phyloP scores from a whole-genome alignment of 2,888 invertebrate species.

The Lutraria lutraria region DNA sequence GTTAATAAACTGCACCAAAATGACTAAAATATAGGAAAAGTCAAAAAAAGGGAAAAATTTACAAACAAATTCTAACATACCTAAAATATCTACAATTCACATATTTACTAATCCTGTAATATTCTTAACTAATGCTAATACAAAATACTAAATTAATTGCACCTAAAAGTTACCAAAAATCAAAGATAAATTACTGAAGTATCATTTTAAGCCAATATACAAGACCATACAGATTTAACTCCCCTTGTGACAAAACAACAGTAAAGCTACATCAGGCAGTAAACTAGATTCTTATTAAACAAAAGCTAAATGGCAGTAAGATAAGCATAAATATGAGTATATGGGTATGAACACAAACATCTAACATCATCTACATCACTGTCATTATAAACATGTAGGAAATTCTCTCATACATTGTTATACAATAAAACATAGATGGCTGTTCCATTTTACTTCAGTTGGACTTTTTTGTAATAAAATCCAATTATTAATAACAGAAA shows the following conservation, averaged over 20 bases:
- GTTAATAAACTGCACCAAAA: background rate
- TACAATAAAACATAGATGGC: too few relatives aligned
- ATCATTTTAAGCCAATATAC: background rate
- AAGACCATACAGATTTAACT: background rate
- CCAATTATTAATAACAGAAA: too few relatives aligned
- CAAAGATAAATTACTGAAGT: too few relatives aligned
- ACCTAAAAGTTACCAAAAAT: too few relatives aligned
- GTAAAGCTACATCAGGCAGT: background rate
- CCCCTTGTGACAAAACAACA: background rate
- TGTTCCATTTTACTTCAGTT: too few relatives aligned
- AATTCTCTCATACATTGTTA: too few relatives aligned
- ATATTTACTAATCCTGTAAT: background rate
- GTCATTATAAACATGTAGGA: too few relatives aligned
- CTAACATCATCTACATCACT: too few relatives aligned
- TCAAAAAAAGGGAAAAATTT: background rate
- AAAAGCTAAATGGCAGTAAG: conserved; percentile 4
- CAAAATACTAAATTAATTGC: too few relatives aligned
- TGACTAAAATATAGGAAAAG: background rate
- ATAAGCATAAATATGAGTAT: background rate
- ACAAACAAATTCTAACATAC: background rate
- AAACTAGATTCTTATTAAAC: background rate
- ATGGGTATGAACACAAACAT: background rate
- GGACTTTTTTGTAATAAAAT: too few relatives aligned
- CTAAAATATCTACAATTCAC: background rate
- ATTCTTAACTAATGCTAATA: too few relatives aligned